A percentile compares a stretch with the other conserved stretches of the same genome.
Conservation (phyloP, 2,113 vertebrate species). For the Herpetotheres cachinnans region DNA sequence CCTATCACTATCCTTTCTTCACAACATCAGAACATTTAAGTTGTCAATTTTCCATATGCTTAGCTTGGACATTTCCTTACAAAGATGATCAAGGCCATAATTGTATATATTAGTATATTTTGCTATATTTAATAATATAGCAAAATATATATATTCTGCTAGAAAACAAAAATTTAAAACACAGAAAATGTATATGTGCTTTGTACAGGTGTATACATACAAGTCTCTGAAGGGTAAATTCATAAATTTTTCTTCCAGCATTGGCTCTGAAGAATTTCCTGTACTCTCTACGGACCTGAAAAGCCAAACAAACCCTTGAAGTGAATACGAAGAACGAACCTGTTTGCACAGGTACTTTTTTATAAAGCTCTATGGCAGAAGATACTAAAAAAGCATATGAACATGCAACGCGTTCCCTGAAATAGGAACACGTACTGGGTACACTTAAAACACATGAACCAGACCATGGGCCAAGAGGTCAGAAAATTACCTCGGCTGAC, state of each 20-base stretch:
- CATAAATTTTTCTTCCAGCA: constrained; percentile 96
- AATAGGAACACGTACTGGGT: neutral
- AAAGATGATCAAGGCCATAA: neutral
- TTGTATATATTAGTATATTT: no score
- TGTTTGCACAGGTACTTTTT: neutral
- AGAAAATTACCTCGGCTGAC: neutral
- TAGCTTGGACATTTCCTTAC: neutral
- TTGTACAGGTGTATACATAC: constrained; percentile 74
- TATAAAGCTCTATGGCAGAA: neutral
- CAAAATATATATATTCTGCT: no score
- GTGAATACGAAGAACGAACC: neutral
- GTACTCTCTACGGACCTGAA: constrained; percentile 94
- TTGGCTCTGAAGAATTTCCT: constrained; percentile 97
- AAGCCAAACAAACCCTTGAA: constrained; percentile 46
- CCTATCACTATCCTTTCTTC: neutral
- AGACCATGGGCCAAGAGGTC: neutral
- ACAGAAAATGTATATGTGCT: neutral
- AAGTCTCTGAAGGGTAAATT: constrained; percentile 94
- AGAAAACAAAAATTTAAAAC: neutral
- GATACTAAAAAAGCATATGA: neutral
- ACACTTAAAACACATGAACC: neutral
- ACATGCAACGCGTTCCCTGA: constrained; percentile 2
- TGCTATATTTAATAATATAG: no score
- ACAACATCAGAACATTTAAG: neutral
- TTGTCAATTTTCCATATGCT: neutral